Evolutionary conservation across 2,888 invertebrate species (phyloP).

Genomic region (Amblyjoppa fuscipennis): DNA sequence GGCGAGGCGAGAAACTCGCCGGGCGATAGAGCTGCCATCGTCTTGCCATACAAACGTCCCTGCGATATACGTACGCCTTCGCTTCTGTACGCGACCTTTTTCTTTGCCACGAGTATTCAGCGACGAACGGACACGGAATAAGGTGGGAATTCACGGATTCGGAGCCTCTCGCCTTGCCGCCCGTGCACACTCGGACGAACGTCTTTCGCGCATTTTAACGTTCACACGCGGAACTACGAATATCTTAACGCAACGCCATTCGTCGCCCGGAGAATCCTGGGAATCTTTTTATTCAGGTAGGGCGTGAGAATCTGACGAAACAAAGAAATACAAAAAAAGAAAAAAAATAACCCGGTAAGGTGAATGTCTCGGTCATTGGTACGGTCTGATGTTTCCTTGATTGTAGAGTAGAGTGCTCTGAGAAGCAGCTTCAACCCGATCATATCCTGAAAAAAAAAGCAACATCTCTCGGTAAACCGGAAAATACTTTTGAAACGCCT

Average conservation of each 20-base stretch:
- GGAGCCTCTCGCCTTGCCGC: slow-evolving; percentile 44
- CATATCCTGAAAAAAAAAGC: not conserved
- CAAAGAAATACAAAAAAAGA: not conserved
- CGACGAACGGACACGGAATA: slow-evolving; percentile 63
- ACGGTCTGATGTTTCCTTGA: not conserved
- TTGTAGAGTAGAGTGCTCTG: not conserved
- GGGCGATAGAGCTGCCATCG: slow-evolving; percentile 84
- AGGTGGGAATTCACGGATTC: slow-evolving; percentile 73
- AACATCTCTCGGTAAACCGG: not conserved
- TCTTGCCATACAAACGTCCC: slow-evolving; percentile 84
- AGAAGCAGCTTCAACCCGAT: not conserved
- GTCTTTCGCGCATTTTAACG: slow-evolving; percentile 58
- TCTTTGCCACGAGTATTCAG: slow-evolving; percentile 68
- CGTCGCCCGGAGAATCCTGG: slow-evolving; percentile 31
- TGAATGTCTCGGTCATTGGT: slow-evolving; percentile 10
- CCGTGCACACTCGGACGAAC: slow-evolving; percentile 41
- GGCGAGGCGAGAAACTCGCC: slow-evolving; percentile 74
- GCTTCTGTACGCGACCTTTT: slow-evolving; percentile 71
- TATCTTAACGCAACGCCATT: slow-evolving; percentile 49
- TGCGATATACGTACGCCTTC: slow-evolving; percentile 77
- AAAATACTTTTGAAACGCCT: not conserved
- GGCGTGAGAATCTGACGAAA: slow-evolving; percentile 28
- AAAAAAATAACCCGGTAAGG: not conserved
- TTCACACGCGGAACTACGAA: slow-evolving; percentile 61
- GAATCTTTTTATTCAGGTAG: slow-evolving; percentile 35